Conservation (phyloP, 2,113 vertebrate species). For the Gymnorhina tibicen region DNA sequence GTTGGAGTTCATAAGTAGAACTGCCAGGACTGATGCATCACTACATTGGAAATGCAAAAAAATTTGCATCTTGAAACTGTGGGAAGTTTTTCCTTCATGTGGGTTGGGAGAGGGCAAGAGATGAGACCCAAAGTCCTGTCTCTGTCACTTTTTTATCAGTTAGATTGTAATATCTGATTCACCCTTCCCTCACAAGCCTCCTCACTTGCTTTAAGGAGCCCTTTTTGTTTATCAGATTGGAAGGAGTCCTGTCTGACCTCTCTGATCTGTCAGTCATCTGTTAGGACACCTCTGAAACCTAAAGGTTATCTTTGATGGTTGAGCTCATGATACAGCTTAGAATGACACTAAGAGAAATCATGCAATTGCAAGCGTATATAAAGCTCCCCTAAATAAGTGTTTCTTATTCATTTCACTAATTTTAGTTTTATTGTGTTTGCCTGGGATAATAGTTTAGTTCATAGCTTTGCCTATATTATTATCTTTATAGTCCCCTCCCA, state of each 20-base stretch:
- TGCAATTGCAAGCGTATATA: neutral
- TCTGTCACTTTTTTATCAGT: neutral
- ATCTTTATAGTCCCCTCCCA: neutral
- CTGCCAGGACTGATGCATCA: neutral
- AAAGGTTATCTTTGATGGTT: neutral
- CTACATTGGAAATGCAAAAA: neutral
- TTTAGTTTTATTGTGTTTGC: neutral
- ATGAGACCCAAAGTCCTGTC: neutral
- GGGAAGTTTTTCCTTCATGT: neutral
- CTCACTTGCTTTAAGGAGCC: neutral
- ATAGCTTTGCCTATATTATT: neutral
- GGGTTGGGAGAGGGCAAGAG: neutral
- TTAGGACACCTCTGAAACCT: neutral
- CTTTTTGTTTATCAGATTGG: slow-evolving; percentile 1
- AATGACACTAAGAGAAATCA: neutral
- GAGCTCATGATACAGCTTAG: neutral
- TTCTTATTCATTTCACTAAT: neutral
- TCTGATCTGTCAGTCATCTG: neutral
- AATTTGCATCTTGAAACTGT: neutral
- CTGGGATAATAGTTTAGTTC: neutral
- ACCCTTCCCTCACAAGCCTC: neutral
- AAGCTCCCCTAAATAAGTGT: neutral
- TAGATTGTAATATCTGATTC: neutral
- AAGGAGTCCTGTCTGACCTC: neutral
- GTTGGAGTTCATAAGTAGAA: neutral